These are phyloP conservation scores for Andrena flavipes DNA, from an alignment of 2,888 invertebrate species.

Conservation along the genomic window DNA sequence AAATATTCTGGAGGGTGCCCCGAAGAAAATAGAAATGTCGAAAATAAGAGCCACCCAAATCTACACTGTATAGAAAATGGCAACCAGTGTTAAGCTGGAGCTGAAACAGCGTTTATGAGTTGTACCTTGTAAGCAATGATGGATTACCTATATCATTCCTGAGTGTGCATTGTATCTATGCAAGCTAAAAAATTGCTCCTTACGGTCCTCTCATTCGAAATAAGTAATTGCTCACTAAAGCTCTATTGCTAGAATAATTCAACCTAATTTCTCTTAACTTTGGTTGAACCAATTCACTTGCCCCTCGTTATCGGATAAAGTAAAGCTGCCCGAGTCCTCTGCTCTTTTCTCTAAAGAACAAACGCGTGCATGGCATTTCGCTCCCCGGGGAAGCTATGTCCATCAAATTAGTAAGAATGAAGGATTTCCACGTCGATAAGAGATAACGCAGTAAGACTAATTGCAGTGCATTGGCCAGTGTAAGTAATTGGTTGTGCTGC, in stretches of 20 bases:
- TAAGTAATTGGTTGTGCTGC: constrained; percentile 56
- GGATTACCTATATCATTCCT: too few species aligned
- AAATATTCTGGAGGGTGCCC: too few species aligned
- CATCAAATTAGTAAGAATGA: constrained; percentile 8
- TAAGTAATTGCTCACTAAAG: too few species aligned
- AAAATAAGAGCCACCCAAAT: too few species aligned
- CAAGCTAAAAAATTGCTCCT: background rate
- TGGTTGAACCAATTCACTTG: too few species aligned
- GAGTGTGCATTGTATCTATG: too few species aligned
- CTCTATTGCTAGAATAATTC: too few species aligned
- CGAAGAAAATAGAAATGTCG: too few species aligned
- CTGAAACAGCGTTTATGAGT: constrained; percentile 3
- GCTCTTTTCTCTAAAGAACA: background rate
- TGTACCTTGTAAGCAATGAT: constrained; percentile 10
- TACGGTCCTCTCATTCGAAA: background rate
- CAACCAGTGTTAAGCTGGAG: background rate
- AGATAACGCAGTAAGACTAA: constrained; percentile 45
- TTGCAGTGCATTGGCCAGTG: constrained; percentile 41
- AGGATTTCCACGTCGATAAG: constrained; percentile 21
- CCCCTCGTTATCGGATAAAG: too few species aligned
- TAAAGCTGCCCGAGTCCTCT: background rate
- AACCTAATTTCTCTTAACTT: too few species aligned
- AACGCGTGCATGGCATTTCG: background rate
- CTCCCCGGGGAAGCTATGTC: background rate
- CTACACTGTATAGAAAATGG: background rate